Conservation (phyloP, 2,888 invertebrate genomes). For the Thereva unica region DNA sequence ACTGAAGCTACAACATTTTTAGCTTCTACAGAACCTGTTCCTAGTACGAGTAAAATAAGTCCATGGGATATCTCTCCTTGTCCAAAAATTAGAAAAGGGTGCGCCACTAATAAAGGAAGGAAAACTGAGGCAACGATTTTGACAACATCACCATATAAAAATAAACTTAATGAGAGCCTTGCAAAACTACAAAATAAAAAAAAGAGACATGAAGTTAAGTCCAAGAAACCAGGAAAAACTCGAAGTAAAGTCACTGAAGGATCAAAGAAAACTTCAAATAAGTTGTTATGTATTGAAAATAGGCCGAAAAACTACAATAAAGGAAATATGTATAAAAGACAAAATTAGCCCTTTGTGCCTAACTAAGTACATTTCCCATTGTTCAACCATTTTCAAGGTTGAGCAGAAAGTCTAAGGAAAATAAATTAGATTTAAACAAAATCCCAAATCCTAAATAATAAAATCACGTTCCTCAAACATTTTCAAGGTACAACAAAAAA, state of each 20-base stretch:
- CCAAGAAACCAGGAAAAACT: not conserved
- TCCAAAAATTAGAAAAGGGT: not conserved
- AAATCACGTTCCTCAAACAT: no score
- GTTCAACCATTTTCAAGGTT: no score
- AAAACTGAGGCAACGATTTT: not conserved
- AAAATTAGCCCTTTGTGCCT: no score
- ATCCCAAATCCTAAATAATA: no score
- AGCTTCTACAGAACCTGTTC: not conserved
- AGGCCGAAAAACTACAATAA: no score
- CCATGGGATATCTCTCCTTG: not conserved
- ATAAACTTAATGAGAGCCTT: not conserved
- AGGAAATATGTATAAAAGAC: no score
- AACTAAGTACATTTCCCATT: no score
- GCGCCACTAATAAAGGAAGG: not conserved
- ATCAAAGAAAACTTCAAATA: not conserved
- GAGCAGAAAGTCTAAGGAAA: no score
- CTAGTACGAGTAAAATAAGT: not conserved
- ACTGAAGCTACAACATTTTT: not conserved
- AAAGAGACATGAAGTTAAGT: not conserved
- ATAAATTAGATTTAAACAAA: no score
- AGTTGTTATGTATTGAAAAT: no score
- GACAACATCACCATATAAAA: conserved; percentile 5
- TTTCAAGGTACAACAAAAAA: no score
- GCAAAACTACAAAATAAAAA: not conserved
- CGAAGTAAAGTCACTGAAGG: not conserved